phyloP scores from a whole-genome alignment of 1,140 invertebrate species.

The Diachasma alloeum region DNA sequence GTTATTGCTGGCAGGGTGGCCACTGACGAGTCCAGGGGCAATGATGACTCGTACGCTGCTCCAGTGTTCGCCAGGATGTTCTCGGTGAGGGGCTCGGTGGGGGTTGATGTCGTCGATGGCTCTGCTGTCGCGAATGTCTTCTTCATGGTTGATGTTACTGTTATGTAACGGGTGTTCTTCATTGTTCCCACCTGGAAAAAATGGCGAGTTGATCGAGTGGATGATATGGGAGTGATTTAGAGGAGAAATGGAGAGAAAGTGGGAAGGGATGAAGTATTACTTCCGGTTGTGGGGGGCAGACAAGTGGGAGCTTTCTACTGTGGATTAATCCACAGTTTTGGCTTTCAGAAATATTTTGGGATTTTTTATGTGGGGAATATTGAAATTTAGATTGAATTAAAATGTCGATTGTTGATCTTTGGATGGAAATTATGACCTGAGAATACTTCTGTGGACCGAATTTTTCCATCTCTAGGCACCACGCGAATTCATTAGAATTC shows the following conservation, averaged over 20 bases:
- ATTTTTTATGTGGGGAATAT: too few relatives aligned
- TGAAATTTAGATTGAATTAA: too few relatives aligned
- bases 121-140: constrained; percentile 75
- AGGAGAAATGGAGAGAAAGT: neutral
- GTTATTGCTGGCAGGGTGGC: constrained; percentile 83
- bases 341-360: neutral
- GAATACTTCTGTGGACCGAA: too few relatives aligned
- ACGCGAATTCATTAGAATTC: too few relatives aligned
- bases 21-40: constrained; percentile 77
- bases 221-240: neutral
- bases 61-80: constrained; percentile 84
- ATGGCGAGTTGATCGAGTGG: neutral
- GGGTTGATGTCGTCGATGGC: constrained; percentile 66
- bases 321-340: neutral
- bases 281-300: neutral
- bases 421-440: too few relatives aligned
- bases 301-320: neutral
- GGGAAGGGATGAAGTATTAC: neutral
- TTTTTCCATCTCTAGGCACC: too few relatives aligned
- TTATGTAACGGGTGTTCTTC: constrained; percentile 86
- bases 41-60: constrained; percentile 76
- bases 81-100: constrained; percentile 81
- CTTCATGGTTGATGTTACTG: constrained; percentile 82
- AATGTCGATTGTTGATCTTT: too few relatives aligned
- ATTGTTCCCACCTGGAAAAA: constrained; percentile 77